phyloP scores from a whole-genome alignment of 2,113 vertebrate species.

The Lipotes vexillifer region DNA sequence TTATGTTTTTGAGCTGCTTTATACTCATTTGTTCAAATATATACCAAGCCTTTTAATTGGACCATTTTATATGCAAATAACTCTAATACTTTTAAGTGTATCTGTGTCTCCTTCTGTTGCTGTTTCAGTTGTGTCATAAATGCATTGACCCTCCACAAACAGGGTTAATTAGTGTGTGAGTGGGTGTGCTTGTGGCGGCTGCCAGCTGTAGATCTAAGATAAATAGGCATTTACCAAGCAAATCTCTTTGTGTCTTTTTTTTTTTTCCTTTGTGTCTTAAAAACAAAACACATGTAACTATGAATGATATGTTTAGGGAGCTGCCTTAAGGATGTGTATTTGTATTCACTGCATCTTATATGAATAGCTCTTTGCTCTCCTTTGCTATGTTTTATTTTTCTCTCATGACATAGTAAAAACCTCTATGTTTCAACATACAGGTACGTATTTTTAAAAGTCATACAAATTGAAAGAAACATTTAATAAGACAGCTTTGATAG shows the following conservation, averaged over 20 bases:
- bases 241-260: slow-evolving; percentile 41
- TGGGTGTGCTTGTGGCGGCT: background rate
- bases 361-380: background rate
- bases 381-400: background rate
- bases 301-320: slow-evolving; percentile 36
- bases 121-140: slow-evolving; percentile 61
- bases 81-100: slow-evolving; percentile 58
- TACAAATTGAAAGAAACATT: background rate
- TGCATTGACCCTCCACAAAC: slow-evolving; percentile 65
- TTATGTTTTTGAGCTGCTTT: slow-evolving; percentile 53
- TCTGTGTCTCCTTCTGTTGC: slow-evolving; percentile 63
- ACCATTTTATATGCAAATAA: slow-evolving; percentile 71
- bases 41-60: slow-evolving; percentile 62
- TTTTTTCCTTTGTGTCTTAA: slow-evolving; percentile 40
- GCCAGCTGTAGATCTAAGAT: slow-evolving; percentile 63
- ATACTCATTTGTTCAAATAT: slow-evolving; percentile 33
- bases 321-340: slow-evolving; percentile 23
- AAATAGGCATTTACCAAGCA: slow-evolving; percentile 35
- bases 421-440: slow-evolving; percentile 21
- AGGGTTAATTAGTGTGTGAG: slow-evolving; percentile 68
- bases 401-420: background rate
- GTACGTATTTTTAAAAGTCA: background rate
- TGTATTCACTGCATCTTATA: background rate
- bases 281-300: slow-evolving; percentile 55
- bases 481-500: background rate